Evolutionary conservation across 2,888 invertebrate species (phyloP).

Genomic region (Drosophila demipolita): DNA sequence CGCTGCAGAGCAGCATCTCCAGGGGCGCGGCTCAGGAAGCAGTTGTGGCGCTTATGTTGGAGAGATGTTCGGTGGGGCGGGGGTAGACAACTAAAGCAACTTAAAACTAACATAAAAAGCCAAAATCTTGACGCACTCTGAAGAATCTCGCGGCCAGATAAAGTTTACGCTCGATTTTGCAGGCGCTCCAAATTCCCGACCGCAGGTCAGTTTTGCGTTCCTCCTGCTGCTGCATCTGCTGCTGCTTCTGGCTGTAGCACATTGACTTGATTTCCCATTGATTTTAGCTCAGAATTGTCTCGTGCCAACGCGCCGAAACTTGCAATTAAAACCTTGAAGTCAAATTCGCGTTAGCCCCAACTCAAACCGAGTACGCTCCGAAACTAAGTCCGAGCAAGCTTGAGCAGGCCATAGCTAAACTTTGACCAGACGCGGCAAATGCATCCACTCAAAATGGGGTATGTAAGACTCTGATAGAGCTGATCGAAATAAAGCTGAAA

Average conservation of each 20-base stretch:
- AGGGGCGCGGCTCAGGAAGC: conserved; percentile 3
- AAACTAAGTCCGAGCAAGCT: conserved; percentile 10
- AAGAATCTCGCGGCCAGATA: conserved; percentile 49
- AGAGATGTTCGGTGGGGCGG: neutral
- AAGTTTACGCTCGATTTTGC: conserved; percentile 72
- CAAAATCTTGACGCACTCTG: conserved; percentile 60
- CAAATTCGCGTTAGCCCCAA: conserved; percentile 45
- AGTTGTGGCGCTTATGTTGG: neutral
- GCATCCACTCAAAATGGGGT: neutral
- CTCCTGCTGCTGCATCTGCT: neutral
- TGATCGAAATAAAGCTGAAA: neutral
- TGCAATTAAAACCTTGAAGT: conserved; percentile 77
- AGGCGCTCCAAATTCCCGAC: conserved; percentile 14
- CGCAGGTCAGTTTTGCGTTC: conserved; percentile 6
- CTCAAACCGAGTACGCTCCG: conserved; percentile 2
- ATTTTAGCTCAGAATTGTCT: conserved; percentile 61
- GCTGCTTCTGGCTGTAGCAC: conserved; percentile 3
- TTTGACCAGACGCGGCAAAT: neutral
- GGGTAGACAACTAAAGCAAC: conserved; percentile 35
- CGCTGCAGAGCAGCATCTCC: conserved; percentile 40
- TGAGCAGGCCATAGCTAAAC: conserved; percentile 1
- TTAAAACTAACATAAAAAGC: conserved; percentile 75
- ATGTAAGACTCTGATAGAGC: neutral
- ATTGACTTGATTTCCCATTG: conserved; percentile 49
- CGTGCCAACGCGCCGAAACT: conserved; percentile 64